Evolutionary conservation across 2,113 vertebrate genomes (phyloP).

Genomic region (Hippocampus mohnikei): DNA sequence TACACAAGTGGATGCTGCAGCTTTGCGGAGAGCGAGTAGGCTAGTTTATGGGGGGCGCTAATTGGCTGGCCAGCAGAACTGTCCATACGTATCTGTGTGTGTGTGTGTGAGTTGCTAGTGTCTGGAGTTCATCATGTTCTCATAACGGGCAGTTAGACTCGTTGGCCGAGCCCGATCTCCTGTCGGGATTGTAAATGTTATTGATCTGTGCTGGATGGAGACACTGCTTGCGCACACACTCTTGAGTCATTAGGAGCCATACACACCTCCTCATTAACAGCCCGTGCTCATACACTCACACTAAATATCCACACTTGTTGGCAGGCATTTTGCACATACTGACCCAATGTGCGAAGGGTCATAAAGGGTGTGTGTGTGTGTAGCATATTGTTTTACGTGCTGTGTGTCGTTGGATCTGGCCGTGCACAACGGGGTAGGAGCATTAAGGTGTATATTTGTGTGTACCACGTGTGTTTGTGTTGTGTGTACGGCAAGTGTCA

Average conservation of each 20-base stretch:
- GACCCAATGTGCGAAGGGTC: conserved; percentile 71
- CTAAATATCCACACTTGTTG: conserved; percentile 56
- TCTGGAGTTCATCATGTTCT: conserved; percentile 67
- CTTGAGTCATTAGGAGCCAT: conserved; percentile 66
- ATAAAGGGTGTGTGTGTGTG: conserved; percentile 42
- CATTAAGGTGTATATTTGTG: conserved; percentile 18
- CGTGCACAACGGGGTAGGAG: conserved; percentile 14
- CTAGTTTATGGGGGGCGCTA: conserved; percentile 66
- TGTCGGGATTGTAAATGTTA: conserved; percentile 73
- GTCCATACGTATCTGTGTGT: conserved; percentile 26
- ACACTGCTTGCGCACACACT: conserved; percentile 14
- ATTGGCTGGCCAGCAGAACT: conserved; percentile 69
- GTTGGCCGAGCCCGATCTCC: conserved; percentile 56
- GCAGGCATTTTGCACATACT: conserved; percentile 34
- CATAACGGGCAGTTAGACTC: conserved; percentile 65
- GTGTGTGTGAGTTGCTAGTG: conserved; percentile 41
- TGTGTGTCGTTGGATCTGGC: conserved; percentile 23
- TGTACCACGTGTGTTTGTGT: conserved; percentile 30
- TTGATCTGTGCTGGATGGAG: conserved; percentile 53
- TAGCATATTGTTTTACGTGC: conserved; percentile 9
- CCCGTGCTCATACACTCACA: conserved; percentile 51
- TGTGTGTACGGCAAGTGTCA: conserved; percentile 77
- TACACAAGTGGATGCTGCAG: conserved; percentile 53
- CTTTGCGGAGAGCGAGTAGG: conserved; percentile 48
- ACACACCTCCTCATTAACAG: conserved; percentile 65